phyloP scores from a whole-genome alignment of 2,797 vertebrate species.

The Callimico goeldii region DNA sequence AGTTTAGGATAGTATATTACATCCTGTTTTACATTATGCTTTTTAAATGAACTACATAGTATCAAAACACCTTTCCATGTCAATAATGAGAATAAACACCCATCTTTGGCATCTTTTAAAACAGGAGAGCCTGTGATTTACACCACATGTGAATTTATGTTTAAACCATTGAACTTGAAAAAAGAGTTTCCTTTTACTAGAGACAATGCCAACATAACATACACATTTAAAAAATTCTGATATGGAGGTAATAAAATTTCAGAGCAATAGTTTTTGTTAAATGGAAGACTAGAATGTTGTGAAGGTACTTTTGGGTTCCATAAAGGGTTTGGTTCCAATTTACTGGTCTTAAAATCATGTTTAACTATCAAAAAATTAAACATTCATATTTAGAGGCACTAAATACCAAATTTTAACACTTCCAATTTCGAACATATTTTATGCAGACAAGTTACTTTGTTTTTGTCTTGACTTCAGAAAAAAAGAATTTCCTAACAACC shows the following conservation, averaged over 20 bases:
- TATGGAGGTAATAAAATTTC: neutral
- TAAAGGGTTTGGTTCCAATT: neutral
- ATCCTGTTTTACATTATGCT: neutral
- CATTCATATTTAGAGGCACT: neutral
- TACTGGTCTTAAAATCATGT: neutral
- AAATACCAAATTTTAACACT: neutral
- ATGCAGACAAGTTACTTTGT: neutral
- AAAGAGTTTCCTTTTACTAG: neutral
- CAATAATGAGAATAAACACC: neutral
- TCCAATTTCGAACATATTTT: neutral
- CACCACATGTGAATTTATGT: neutral
- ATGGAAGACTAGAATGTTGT: neutral
- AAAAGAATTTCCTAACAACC: neutral
- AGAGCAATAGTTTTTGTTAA: neutral
- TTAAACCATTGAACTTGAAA: neutral
- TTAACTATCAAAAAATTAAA: slow-evolving; percentile 32
- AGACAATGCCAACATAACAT: neutral
- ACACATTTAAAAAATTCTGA: neutral
- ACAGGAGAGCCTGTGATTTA: neutral
- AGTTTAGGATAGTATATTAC: neutral
- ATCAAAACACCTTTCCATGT: neutral
- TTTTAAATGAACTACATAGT: slow-evolving; percentile 8
- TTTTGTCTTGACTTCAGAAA: neutral
- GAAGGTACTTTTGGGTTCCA: neutral
- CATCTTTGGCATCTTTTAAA: neutral